Conservation (phyloP, 2,797 vertebrate species). For the Saguinus oedipus region DNA sequence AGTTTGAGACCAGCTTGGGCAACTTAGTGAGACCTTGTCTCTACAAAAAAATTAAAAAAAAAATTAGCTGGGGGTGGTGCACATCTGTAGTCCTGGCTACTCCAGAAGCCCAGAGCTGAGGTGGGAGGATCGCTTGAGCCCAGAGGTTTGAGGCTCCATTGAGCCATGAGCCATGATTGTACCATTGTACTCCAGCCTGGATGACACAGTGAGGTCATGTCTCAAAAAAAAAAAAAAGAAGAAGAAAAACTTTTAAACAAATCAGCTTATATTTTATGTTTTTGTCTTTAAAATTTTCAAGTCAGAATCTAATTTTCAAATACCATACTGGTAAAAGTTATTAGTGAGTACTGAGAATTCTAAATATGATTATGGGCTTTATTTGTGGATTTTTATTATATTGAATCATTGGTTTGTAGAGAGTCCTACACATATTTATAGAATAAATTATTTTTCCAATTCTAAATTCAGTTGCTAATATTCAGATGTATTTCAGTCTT, state of each 20-base stretch:
- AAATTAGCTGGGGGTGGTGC: background rate
- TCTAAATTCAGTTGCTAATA: background rate
- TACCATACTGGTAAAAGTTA: slow-evolving; percentile 31
- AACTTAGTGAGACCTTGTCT: background rate
- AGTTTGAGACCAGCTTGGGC: background rate
- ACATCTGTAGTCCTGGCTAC: background rate
- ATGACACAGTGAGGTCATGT: background rate
- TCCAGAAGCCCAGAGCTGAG: background rate
- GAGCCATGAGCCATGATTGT: background rate
- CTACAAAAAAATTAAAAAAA: background rate
- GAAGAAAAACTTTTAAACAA: slow-evolving; percentile 7
- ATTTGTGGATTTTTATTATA: slow-evolving; percentile 11
- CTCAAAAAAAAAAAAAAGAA: background rate
- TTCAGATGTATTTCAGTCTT: slow-evolving; percentile 20
- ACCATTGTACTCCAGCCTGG: background rate
- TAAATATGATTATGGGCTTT: background rate
- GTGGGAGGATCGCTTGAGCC: background rate
- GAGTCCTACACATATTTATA: background rate
- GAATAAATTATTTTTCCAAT: slow-evolving; percentile 28
- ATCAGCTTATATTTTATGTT: background rate
- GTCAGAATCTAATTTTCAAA: slow-evolving; percentile 41
- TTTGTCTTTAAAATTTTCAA: slow-evolving; percentile 49
- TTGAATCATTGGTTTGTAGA: background rate
- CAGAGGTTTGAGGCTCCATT: background rate
- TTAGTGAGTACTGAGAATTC: background rate